A percentile compares a stretch with the other conserved stretches of the same genome.
phyloP scores from a whole-genome alignment of 2,113 vertebrate species.

The Corythornis cristatus region DNA sequence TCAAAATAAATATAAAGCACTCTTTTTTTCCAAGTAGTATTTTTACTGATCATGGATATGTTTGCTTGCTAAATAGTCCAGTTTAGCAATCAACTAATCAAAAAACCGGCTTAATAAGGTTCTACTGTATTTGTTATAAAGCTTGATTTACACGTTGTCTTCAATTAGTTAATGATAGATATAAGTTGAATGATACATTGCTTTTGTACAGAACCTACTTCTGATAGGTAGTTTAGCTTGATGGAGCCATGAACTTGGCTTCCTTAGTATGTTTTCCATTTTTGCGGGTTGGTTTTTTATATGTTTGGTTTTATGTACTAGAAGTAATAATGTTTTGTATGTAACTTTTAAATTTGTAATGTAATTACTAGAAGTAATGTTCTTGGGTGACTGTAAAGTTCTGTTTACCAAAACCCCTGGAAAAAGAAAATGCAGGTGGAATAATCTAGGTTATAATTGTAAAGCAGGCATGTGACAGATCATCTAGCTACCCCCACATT shows the following conservation, averaged over 20 bases:
- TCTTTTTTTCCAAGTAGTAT: neutral
- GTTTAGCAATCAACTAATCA: neutral
- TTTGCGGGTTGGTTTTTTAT: too few relatives aligned
- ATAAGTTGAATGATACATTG: neutral
- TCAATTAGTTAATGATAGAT: neutral
- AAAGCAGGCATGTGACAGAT: neutral
- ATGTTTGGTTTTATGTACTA: neutral
- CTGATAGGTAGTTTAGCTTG: neutral
- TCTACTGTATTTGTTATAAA: neutral
- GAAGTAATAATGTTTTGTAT: neutral
- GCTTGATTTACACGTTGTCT: neutral
- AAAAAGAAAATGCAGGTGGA: neutral
- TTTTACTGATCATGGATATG: neutral
- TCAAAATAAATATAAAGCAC: neutral
- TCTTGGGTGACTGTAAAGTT: neutral
- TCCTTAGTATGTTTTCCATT: neutral
- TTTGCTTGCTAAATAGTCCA: neutral
- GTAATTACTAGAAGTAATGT: neutral
- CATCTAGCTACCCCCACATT: neutral
- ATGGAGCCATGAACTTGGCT: neutral
- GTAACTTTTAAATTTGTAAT: too few relatives aligned
- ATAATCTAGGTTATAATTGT: neutral
- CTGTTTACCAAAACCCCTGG: neutral
- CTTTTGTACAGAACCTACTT: neutral
- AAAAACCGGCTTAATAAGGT: neutral